Conservation (phyloP, 1,140 invertebrate genomes). For the Trichonephila clavata region DNA sequence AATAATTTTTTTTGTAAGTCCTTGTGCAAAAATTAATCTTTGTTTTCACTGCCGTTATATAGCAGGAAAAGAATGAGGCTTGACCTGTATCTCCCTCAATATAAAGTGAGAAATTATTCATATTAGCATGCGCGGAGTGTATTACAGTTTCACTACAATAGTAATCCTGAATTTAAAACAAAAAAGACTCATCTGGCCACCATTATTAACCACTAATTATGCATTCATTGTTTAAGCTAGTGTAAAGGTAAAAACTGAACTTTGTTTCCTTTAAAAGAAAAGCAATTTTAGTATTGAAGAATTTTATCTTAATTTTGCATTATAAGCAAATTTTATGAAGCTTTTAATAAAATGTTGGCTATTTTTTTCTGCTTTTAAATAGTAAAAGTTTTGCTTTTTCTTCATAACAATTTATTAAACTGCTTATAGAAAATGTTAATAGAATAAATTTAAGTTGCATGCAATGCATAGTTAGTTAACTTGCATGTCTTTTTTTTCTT, state of each 20-base stretch:
- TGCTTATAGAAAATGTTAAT: too few species aligned
- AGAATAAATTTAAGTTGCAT: not conserved
- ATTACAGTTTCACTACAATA: slow-evolving; percentile 50
- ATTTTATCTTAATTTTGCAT: not conserved
- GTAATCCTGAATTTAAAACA: slow-evolving; percentile 25
- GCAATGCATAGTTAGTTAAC: not conserved
- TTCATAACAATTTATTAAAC: too few species aligned
- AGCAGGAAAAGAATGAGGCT: slow-evolving; percentile 67
- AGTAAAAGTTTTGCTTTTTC: too few species aligned
- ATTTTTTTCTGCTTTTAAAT: too few species aligned
- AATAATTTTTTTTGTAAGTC: slow-evolving; percentile 46
- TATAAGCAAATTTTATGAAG: too few species aligned
- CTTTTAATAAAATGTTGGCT: too few species aligned
- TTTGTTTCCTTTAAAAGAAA: not conserved
- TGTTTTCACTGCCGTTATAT: slow-evolving; percentile 72
- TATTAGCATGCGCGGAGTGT: slow-evolving; percentile 61
- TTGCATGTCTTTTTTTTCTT: not conserved
- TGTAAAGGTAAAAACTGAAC: not conserved
- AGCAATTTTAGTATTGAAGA: not conserved
- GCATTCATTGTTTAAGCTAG: slow-evolving; percentile 15
- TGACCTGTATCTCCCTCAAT: slow-evolving; percentile 17
- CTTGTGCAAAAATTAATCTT: slow-evolving; percentile 44
- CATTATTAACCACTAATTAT: slow-evolving; percentile 50
- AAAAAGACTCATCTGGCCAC: not conserved
- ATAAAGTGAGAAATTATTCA: slow-evolving; percentile 67